These are phyloP conservation scores for Melanotaenia boesemani DNA, from an alignment of 2,797 vertebrate species.

Conservation along the genomic window DNA sequence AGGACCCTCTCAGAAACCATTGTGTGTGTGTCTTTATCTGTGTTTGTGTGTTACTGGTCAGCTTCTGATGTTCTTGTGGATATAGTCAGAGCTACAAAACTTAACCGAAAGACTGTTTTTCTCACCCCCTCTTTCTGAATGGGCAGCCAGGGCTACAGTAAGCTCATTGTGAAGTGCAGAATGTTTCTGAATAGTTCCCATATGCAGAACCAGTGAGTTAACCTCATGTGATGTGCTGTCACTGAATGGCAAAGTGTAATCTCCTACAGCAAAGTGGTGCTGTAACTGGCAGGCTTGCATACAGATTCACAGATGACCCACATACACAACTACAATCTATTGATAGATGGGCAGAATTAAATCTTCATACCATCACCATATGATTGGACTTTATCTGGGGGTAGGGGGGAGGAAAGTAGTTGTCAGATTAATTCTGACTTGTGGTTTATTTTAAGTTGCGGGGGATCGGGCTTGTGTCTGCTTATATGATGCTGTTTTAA, in stretches of 20 bases:
- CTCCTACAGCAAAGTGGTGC: conserved; percentile 36
- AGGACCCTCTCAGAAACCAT: conserved; percentile 11
- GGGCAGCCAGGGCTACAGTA: conserved; percentile 6
- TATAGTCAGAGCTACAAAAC: conserved; percentile 13
- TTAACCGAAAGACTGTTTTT: not conserved
- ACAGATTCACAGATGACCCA: conserved; percentile 38
- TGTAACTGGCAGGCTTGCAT: conserved; percentile 43
- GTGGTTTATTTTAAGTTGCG: conserved; percentile 57
- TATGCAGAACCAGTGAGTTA: conserved; percentile 30
- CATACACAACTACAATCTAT: not conserved
- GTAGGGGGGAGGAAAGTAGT: conserved; percentile 6
- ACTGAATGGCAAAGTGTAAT: conserved; percentile 39
- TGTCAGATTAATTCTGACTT: conserved; percentile 56
- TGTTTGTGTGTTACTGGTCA: conserved; percentile 5
- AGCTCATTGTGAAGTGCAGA: conserved; percentile 20
- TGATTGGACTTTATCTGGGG: conserved; percentile 30
- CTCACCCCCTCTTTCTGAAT: conserved; percentile 17
- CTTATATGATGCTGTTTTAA: conserved; percentile 42
- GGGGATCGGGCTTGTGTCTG: conserved; percentile 34
- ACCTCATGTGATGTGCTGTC: conserved; percentile 63
- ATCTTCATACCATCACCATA: conserved; percentile 34
- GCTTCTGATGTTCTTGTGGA: conserved; percentile 1
- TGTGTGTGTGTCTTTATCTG: not conserved
- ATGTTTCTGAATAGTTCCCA: conserved; percentile 24
- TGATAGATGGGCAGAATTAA: conserved; percentile 23